phyloP scores from a whole-genome alignment of 2,888 invertebrate genomes.

The Cephus sareptanus region DNA sequence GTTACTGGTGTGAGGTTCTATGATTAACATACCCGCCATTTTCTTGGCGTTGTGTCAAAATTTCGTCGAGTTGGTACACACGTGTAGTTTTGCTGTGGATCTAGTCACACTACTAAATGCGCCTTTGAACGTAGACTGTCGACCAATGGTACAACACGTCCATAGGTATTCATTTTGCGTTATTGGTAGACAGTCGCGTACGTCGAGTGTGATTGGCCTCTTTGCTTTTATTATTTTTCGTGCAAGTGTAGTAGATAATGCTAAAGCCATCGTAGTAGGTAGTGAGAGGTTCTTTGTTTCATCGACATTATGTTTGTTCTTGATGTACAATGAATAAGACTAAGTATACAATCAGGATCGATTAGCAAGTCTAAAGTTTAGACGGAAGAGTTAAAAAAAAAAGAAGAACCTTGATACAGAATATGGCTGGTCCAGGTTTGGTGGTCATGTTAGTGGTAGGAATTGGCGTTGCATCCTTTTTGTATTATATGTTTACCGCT shows the following conservation, averaged over 20 bases:
- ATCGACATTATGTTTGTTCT: background rate
- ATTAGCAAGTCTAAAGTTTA: background rate
- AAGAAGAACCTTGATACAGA: background rate
- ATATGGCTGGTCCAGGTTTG: slow-evolving; percentile 43
- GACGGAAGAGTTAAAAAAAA: background rate
- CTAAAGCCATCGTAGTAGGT: background rate
- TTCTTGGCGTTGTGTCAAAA: background rate
- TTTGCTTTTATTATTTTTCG: background rate
- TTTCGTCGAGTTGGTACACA: background rate
- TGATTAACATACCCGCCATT: background rate
- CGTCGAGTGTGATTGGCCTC: no score
- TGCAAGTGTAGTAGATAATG: background rate
- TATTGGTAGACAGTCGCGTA: no score
- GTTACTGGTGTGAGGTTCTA: background rate
- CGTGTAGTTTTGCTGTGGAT: background rate
- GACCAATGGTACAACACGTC: no score
- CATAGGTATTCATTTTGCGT: no score
- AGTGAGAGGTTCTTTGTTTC: background rate
- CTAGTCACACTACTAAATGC: no score
- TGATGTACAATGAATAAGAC: background rate
- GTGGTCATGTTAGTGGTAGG: slow-evolving; percentile 41
- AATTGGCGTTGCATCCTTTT: slow-evolving; percentile 39
- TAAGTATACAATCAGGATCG: background rate
- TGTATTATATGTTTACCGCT: slow-evolving; percentile 41
- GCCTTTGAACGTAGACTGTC: no score